Evolutionary conservation across 2,888 invertebrate species (phyloP), one percentile per base, ranked within the genome.

Genomic region (Sepiola atlantica): DNA sequence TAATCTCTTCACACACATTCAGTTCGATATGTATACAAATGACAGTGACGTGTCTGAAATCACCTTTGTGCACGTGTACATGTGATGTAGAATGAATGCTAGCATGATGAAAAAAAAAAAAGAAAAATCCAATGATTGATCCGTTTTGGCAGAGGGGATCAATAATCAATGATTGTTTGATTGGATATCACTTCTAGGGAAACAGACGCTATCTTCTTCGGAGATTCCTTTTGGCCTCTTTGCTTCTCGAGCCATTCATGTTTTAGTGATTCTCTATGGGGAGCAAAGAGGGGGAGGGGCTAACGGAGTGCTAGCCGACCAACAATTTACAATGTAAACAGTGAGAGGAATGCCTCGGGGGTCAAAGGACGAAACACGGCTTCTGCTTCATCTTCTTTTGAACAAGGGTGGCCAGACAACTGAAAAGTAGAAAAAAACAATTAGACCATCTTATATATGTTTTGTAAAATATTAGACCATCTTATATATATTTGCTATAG

Each of bases 391-490:
- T 95, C 95, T 21, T 96, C 96, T 94, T 96, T 95, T 61, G 95
- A 94, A 94, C 97, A 97, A 14, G 97, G 96, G 94, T 97, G 97
- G 28, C 97, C 96, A 93, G 96, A 95, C 16, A 96, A 96, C 97
- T 97, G 95, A 93, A 96, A 96, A 24, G 92, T 91, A 93, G 61
- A 93, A 93, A 55, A 35, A 93, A 55, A 77, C 20, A 32, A 18
- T 55, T 45, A 45, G 4, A 28, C 24, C 14, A 4, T 10, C 24
- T 55, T 35, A 55, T 12, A 24, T 16, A 57, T 32, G n/a, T 4
- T 55, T 55, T 55, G 21, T 8, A 28, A 28, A n/a, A n/a, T n/a
- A n/a, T n/a, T n/a, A n/a, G n/a, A n/a, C n/a, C n/a, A n/a, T n/a
- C n/a, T n/a, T n/a, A n/a, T n/a, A n/a, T n/a, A n/a, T n/a, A n/a